Evolutionary conservation across 2,888 invertebrate genomes (phyloP).

Genomic region (Digitonthophagus gazella): DNA sequence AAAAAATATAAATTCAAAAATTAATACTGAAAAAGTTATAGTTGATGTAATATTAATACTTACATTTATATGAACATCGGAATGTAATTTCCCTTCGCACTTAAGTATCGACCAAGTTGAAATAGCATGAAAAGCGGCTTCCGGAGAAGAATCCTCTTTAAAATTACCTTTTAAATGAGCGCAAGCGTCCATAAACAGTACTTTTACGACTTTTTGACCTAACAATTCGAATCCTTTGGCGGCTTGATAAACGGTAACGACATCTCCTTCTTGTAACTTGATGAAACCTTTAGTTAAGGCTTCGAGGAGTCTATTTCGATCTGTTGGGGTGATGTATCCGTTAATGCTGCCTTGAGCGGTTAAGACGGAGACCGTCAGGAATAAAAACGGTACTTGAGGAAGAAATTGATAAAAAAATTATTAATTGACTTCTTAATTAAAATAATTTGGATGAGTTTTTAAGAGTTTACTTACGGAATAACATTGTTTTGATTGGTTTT

Average conservation of each 20-base stretch:
- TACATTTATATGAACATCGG: conserved; percentile 53
- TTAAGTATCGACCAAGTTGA: conserved; percentile 41
- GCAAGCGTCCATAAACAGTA: conserved; percentile 54
- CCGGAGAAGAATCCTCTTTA: conserved; percentile 39
- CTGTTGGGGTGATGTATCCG: conserved; percentile 45
- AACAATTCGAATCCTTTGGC: conserved; percentile 69
- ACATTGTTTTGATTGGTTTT: conserved; percentile 24
- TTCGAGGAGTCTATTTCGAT: conserved; percentile 42
- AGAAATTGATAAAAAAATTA: conserved; percentile 5
- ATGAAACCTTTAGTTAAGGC: conserved; percentile 40
- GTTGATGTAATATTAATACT: no score
- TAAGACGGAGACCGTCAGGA: conserved; percentile 19
- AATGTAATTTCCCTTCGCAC: conserved; percentile 42
- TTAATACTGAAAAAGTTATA: no score
- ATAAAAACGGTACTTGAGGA: conserved; percentile 19
- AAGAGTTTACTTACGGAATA: conserved; percentile 25
- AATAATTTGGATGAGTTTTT: no score
- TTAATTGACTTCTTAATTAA: conserved; percentile 12
- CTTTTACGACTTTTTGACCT: conserved; percentile 58
- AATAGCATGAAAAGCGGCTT: conserved; percentile 41
- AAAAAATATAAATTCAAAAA: no score
- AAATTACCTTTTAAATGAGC: conserved; percentile 41
- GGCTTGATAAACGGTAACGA: conserved; percentile 69
- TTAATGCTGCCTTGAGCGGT: conserved; percentile 44
- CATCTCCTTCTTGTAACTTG: conserved; percentile 53